Evolutionary conservation across 2,797 vertebrate genomes (phyloP), one percentile per base, ranked within the genome.

Genomic region (Squalus acanthias): DNA sequence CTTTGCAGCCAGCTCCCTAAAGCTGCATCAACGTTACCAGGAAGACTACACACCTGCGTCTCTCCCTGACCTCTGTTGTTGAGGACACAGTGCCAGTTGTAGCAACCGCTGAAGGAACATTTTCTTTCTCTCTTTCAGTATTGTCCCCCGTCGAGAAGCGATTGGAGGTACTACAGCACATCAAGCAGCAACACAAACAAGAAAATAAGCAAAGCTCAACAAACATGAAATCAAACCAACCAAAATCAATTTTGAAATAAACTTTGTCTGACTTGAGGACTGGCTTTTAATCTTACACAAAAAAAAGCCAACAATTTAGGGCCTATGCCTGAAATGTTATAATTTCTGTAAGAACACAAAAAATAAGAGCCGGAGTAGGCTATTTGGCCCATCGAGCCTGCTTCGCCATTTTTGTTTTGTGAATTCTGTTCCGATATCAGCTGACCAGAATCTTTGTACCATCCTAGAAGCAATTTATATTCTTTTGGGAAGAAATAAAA

Each of bases 131-230:
- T 98, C 98, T 99, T 97, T 99, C 99, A 97, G 98, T 98, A 98
- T 98, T 99, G 98, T 99, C 99, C 98, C 99, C 99, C 98, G 99
- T 98, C 99, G 99, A 99, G 98, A 99, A 99, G 98, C 99, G 99
- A 98, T 98, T 98, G 98, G 98, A 98, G 97, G 98, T 98, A 98
- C 98, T 98, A 98, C 96, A 97, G 97, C 97, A 96, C 97, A 97
- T 98, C 96, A 98, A 98, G 98, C 97, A 98, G 97, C 97, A 98
- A 98, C 98, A 98, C 97, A 98, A 98, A 98, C 94, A 98, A 98
- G 97, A 98, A 97, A 98, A 98, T 95, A 98, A 98, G 97, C 98
- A 97, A 98, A 98, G 98, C 98, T 98, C 98, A 98, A 98, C 97
- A 98, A 98, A 95, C 94, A 95, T 95, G 29, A 95, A 76, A 95